phyloP scores from a whole-genome alignment of 2,888 invertebrate genomes.

The Vanessa cardui region DNA sequence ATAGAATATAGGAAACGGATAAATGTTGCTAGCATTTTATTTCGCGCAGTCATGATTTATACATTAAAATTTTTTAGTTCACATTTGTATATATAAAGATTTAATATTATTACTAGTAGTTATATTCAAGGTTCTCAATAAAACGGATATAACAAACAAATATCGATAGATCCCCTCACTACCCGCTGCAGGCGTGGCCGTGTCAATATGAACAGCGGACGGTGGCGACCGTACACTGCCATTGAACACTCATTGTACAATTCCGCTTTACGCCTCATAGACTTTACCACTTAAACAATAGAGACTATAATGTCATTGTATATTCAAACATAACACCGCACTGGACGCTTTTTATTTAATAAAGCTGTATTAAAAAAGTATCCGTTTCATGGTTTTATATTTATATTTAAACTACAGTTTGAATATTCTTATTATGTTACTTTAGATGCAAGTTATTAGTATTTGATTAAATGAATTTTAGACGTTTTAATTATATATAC shows the following conservation, averaged over 20 bases:
- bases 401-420: no score
- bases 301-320: neutral
- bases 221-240: constrained; percentile 37
- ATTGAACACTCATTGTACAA: constrained; percentile 36
- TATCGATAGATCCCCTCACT: constrained; percentile 10
- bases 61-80: no score
- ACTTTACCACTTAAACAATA: constrained; percentile 16
- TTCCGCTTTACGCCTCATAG: constrained; percentile 2
- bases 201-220: constrained; percentile 41
- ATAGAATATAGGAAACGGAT: neutral
- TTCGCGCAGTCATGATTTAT: no score
- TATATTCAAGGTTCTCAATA: no score
- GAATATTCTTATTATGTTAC: neutral
- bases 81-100: no score
- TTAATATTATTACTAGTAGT: no score
- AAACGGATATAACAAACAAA: neutral
- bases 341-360: constrained; percentile 2
- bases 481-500: no score
- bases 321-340: neutral
- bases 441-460: no score
- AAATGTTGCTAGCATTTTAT: no score
- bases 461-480: no score
- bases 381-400: neutral
- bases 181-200: constrained; percentile 32
- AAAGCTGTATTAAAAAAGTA: neutral